Evolutionary conservation across 2,888 invertebrate species (phyloP), one percentile per base, ranked within the genome.

Genomic region (Amphipyra tragopoginis): DNA sequence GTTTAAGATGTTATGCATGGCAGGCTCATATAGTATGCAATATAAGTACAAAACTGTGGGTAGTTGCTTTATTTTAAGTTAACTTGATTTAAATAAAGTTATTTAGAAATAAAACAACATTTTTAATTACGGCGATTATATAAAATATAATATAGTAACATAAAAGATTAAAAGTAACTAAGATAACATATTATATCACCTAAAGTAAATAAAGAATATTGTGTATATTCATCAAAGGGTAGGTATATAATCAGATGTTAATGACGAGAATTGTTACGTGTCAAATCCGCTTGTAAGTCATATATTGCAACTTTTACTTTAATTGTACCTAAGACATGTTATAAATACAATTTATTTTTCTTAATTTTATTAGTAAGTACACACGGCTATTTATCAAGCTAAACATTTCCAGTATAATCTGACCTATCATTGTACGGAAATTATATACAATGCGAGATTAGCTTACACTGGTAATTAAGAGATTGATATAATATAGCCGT

Each of bases 81-180:
- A 21, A 5, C 29, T 2, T 7, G 7, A 2, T 39, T 39, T 39
- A 3, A 15, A 42, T 14, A 6, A 14, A n/a, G 11, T 44, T 21
- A 21, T 21, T n/a, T 21, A 11, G 40, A 60, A 64, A 65, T 21
- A 65, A 74, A 80, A 79, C 72, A 77, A 34, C n/a, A 57, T 42
- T 65, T 33, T 54, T 60, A 55, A 64, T 77, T 57, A 67, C 66
- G 79, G 60, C 65, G 79, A 79, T 77, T 67, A 76, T 79, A 68
- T 77, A 68, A 21, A 21, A 71, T 74, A 69, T 69, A 62, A 75
- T 70, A 79, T 65, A 65, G 65, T 77, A 79, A 77, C 79, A 77
- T 77, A 64, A 70, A 75, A 75, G 61, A 66, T 79, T 76, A 76
- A 79, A 73, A 75, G 67, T 79, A 79, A 77, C 77, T 79, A 79